Base-by-base conservation (phyloP, 2,113 vertebrate genomes). In the Motacilla alba region DNA sequence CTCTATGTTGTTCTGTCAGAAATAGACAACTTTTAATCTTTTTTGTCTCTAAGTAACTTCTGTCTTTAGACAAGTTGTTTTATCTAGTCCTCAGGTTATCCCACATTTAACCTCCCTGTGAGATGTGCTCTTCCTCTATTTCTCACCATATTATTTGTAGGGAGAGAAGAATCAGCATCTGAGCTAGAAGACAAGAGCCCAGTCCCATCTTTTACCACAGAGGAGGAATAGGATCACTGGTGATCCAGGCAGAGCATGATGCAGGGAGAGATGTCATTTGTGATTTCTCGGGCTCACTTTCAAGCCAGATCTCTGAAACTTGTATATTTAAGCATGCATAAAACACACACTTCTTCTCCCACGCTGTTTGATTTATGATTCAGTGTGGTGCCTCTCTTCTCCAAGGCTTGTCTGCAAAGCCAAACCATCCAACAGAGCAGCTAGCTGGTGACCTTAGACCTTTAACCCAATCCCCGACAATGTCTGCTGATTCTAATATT, bases 191-290 rank as follows among this genome's bases (percentile, higher is more conserved):
- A 44, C 5, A 28, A 56, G 26, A 60, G 11, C 37, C 15, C 0
- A 1, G 15, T 85, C 41, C 24, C 24, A 23, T 60, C 26, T 60
- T 83, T 62, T 75, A 53, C 35, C 12, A n/a, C 4, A 43, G 37
- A 35, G 21, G 13, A 85, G 13, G 23, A 72, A 41, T 11, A 62
- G 33, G 20, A 56, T 91, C 35, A 49, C 35, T 41, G 63, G 27
- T 31, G 12, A 33, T 77, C 14, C 1, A 1, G 7, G 5, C 2
- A 2, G 13, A 81, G 35, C 28, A 30, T 11, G 52, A 44, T 0
- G 1, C 19, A 50, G 33, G 43, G 26, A 2, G 3, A 69, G 14
- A 30, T 35, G 28, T 72, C 10, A 76, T 47, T 76, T 6, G 0
- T 43, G 41, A 15, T 78, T 87, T 87, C 58, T 75, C 11, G 47